Evolutionary conservation across 2,797 vertebrate genomes (phyloP).

Genomic region (Sparus aurata): DNA sequence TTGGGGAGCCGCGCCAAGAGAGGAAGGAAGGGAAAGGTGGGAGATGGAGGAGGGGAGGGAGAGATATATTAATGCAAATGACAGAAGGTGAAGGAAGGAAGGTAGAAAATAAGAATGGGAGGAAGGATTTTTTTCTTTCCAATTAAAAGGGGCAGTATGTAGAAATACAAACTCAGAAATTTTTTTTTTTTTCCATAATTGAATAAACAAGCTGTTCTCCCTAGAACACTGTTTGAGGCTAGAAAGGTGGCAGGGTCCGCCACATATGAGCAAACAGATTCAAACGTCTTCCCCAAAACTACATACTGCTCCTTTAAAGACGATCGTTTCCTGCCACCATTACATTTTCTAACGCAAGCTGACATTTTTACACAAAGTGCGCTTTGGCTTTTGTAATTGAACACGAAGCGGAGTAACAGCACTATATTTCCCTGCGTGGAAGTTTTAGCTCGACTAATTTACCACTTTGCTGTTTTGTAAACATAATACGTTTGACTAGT

Average conservation of each 20-base stretch:
- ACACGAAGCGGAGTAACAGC: conserved; percentile 40
- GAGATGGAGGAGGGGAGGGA: conserved; percentile 11
- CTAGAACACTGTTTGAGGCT: too few relatives aligned
- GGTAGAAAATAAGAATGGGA: conserved; percentile 7
- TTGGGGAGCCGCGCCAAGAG: conserved; percentile 69
- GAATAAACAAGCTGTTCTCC: too few relatives aligned
- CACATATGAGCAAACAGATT: too few relatives aligned
- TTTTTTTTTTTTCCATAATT: too few relatives aligned
- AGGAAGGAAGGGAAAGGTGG: conserved; percentile 46
- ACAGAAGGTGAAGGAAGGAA: conserved; percentile 57
- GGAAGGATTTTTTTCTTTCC: conserved; percentile 24
- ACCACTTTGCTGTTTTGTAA: conserved; percentile 79
- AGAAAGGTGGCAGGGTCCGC: too few relatives aligned
- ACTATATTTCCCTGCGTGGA: conserved; percentile 50
- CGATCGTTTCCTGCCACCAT: conserved; percentile 18
- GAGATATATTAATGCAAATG: conserved; percentile 58
- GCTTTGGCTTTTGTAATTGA: conserved; percentile 45
- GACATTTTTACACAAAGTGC: conserved; percentile 45
- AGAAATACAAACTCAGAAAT: too few relatives aligned
- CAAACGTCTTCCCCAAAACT: too few relatives aligned
- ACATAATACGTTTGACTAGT: conserved; percentile 76
- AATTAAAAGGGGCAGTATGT: not conserved
- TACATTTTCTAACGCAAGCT: conserved; percentile 13
- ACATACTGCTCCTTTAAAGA: not conserved
- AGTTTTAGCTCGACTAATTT: conserved; percentile 77